Evolutionary conservation across 2,888 invertebrate genomes (phyloP).

Genomic region (Noctua pronuba): DNA sequence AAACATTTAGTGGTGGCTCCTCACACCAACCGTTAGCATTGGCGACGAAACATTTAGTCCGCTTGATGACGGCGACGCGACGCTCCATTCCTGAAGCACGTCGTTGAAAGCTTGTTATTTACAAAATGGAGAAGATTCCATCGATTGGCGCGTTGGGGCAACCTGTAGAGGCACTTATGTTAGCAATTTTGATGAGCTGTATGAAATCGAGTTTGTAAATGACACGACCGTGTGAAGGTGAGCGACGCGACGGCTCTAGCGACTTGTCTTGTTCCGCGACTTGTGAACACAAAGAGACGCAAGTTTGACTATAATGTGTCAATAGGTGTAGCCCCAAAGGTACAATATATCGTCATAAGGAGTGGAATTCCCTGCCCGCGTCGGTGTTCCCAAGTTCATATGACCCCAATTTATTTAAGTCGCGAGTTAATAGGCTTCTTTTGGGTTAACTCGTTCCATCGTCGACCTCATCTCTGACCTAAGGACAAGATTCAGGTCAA

Average conservation of each 20-base stretch:
- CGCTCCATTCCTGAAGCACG: slow-evolving; percentile 4
- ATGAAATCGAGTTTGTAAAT: slow-evolving; percentile 56
- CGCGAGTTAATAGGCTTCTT: too few relatives aligned
- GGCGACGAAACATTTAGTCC: slow-evolving; percentile 4
- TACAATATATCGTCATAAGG: background rate
- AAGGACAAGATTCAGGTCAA: too few relatives aligned
- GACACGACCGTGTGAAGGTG: slow-evolving; percentile 54
- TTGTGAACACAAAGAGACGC: slow-evolving; percentile 18
- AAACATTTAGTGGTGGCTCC: slow-evolving; percentile 19
- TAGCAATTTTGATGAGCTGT: slow-evolving; percentile 34
- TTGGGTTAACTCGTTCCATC: too few relatives aligned
- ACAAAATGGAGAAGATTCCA: slow-evolving; percentile 17
- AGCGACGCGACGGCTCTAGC: slow-evolving; percentile 21
- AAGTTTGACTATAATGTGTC: background rate
- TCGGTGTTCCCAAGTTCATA: too few relatives aligned
- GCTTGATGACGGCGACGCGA: background rate
- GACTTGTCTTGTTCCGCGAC: slow-evolving; percentile 30
- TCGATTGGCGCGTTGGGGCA: slow-evolving; percentile 16
- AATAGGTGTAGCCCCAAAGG: background rate
- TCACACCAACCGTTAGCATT: slow-evolving; percentile 4
- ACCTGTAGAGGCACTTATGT: slow-evolving; percentile 18
- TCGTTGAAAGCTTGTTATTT: slow-evolving; percentile 24
- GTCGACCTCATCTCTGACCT: too few relatives aligned
- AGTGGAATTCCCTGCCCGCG: too few relatives aligned
- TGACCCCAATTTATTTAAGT: too few relatives aligned